These are phyloP conservation scores for Pollimyrus isidori DNA, from an alignment of 2,113 vertebrate species.

Conservation along the genomic window DNA sequence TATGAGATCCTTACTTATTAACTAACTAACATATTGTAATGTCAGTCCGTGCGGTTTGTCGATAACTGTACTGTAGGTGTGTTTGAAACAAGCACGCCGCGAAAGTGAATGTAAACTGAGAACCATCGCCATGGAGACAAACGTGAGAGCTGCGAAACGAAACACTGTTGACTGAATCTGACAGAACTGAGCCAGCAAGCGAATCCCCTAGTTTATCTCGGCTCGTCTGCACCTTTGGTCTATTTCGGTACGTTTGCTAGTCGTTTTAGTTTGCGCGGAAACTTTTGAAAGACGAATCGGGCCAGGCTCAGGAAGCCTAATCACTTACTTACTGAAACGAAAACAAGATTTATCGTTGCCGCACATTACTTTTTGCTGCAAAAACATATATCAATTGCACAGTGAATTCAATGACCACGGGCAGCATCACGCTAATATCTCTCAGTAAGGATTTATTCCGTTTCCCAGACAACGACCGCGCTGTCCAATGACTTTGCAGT, in stretches of 20 bases:
- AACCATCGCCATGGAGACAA: slow-evolving; percentile 47
- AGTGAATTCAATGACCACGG: neutral
- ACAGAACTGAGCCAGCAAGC: neutral
- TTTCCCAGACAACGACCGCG: neutral
- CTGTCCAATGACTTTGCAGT: neutral
- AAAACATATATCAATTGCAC: neutral
- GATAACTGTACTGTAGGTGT: slow-evolving; percentile 9
- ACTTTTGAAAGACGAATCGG: neutral
- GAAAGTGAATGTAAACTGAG: slow-evolving; percentile 37
- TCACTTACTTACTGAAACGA: neutral
- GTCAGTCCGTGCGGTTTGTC: neutral
- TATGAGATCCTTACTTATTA: neutral
- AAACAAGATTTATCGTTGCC: neutral
- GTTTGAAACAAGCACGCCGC: slow-evolving; percentile 5
- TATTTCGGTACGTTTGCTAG: neutral
- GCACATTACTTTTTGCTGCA: neutral
- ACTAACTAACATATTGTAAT: neutral
- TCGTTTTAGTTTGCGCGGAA: neutral
- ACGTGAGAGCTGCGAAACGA: slow-evolving; percentile 21
- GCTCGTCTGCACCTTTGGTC: neutral
- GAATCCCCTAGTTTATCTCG: neutral
- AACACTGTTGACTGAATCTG: neutral
- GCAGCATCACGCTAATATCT: neutral
- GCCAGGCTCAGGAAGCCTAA: neutral
- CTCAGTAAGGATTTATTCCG: neutral